Base-by-base conservation (phyloP, 2,113 vertebrate species). In the Dromiciops gliroides region DNA sequence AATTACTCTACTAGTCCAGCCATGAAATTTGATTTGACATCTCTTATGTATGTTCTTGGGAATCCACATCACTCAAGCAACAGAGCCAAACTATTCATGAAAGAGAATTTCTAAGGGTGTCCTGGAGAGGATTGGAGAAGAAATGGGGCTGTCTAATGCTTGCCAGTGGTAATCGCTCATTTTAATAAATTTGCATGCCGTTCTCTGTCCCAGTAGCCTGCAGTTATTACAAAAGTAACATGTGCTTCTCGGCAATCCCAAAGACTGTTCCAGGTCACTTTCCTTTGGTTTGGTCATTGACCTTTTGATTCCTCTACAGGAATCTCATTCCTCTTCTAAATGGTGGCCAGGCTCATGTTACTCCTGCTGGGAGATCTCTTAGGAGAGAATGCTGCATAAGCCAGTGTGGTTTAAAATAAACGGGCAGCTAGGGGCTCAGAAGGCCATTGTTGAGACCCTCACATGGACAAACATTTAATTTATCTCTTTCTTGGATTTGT, bases 21-120 rank as follows among this genome's bases (percentile, higher is more conserved):
- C 93, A 90, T 56, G 93, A 97, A 51, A 91, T 93, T 97, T 94
- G 53, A 95, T 97, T 96, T 95, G 89, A 88, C 91, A 93, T 92
- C 95, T 97, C 93, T 50, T 50, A 56, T 93, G 51, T 91, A 94
- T 96, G 90, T 91, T 60, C 90, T 90, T 94, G 89, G 51, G 92
- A 94, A 94, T 95, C 94, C 94, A 93, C 50, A 96, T 95, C 89
- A 89, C 50, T 97, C 75, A 95, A 92, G 95, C 95, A 89, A 48
- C 0, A 28, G 50, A 89, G n/a, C 0, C 19, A 97, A 91, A 91
- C 97, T 97, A 93, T 97, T 97, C 94, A 96, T 93, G 89, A 93
- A 95, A 96, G 92, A 67, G 23, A 95, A 93, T 94, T 94, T 93
- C 96, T 93, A 96, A 95, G 94, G 53, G 60, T 97, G 53, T 94